Evolutionary conservation across 2,888 invertebrate genomes (phyloP).

Genomic region (Gortyna flavago): DNA sequence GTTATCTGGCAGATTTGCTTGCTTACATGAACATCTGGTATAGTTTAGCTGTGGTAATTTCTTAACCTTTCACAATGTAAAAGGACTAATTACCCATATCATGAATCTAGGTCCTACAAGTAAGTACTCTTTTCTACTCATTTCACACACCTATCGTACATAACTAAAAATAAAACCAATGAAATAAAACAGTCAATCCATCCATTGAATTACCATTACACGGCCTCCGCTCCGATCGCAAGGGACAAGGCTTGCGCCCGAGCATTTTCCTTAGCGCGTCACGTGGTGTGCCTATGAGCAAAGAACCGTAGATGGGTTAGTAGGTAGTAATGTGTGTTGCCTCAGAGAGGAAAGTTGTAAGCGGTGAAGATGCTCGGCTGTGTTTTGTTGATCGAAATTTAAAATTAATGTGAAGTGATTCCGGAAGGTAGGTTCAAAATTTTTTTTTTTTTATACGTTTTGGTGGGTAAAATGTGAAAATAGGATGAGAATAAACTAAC

Average conservation of each 20-base stretch:
- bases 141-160: background rate
- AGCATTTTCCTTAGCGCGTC: conserved; percentile 46
- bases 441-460: no score
- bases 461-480: background rate
- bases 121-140: background rate
- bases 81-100: background rate
- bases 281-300: conserved; percentile 28
- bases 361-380: background rate
- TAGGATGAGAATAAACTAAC: background rate
- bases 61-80: background rate
- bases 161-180: conserved; percentile 5
- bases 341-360: conserved; percentile 48
- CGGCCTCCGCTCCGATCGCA: conserved; percentile 29
- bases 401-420: background rate
- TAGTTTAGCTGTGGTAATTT: no score
- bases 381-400: background rate
- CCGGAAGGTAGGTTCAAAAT: background rate
- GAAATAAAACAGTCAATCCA: conserved; percentile 17
- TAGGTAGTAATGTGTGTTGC: conserved; percentile 40
- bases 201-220: conserved; percentile 47
- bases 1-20: background rate
- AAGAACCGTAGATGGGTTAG: conserved; percentile 27
- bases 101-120: background rate
- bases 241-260: conserved; percentile 48
- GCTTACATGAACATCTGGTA: background rate